Base-by-base conservation (phyloP, 2,888 invertebrate genomes). In the Charanyca ferruginea region DNA sequence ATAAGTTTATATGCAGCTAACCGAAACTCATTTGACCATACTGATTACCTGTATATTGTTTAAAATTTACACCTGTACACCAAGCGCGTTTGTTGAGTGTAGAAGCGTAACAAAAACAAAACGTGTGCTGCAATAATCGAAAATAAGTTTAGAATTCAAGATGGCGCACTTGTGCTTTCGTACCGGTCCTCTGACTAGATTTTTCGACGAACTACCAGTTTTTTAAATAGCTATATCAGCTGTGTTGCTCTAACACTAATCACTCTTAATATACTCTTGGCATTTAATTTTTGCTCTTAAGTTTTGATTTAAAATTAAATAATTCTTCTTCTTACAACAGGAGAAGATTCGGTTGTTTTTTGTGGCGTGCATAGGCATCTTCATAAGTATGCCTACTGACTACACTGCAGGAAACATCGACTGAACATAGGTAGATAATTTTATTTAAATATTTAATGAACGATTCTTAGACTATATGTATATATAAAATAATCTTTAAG, bases 281-380 rank as follows among this genome's bases (percentile, higher is more conserved):
- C 85, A 85, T 85, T 84, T 77, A 85, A 58, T 70, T 61, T 82
- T 80, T 77, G 73, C 60, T 83, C 75, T 75, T 81, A 65, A 59
- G 9, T 68, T 81, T 80, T 79, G 80, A 42, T 72, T 81, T 82
- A 72, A 82, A 81, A 80, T 79, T 79, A 74, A 74, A 69, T 70
- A 73, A 66, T 64, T 83, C 81, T 82, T 89, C 89, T 90, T 90
- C 90, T 90, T 91, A 90, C 41, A 91, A 91, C 89, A 91, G 89
- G 90, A 90, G 89, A 90, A 77, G 80, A 85, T 66, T 51, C 62
- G 62, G 75, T 75, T 62, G 66, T 80, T 71, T 44, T 74, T 52
- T 75, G 61, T 83, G 61, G 38, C 23, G 47, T 35, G 42, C 35
- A 9, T n/a, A n/a, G n/a, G n/a, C 2, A 6, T 22, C 8, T 22